These are phyloP conservation scores for Mobula birostris DNA, from an alignment of 2,113 vertebrate genomes.

Conservation along the genomic window DNA sequence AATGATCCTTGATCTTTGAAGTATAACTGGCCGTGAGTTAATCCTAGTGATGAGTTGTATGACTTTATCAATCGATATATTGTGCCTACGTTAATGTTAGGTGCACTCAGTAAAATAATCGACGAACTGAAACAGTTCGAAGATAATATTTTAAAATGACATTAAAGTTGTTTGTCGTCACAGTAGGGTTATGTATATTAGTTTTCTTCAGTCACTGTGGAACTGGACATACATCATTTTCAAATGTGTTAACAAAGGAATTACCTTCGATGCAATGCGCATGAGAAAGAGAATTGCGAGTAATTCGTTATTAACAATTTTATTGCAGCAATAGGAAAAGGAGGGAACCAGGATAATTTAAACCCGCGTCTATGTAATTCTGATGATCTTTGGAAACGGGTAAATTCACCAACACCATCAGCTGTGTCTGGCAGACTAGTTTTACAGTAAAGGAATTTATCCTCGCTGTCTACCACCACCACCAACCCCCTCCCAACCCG, in stretches of 20 bases:
- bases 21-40: neutral
- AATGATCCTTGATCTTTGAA: neutral
- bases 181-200: neutral
- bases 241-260: no score
- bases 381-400: neutral
- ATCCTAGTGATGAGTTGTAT: neutral
- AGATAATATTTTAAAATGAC: neutral
- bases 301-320: neutral
- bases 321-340: neutral
- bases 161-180: neutral
- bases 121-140: neutral
- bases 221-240: no score
- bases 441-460: neutral
- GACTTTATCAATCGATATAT: neutral
- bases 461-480: no score
- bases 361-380: neutral
- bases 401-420: neutral
- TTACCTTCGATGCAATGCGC: neutral
- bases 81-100: neutral
- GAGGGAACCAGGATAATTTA: neutral
- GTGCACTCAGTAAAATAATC: neutral
- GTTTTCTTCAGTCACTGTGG: neutral
- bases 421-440: neutral
- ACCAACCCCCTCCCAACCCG: no score
- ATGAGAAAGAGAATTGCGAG: neutral